Base-by-base conservation (phyloP, 2,797 vertebrate genomes). In the Ispidina picta region DNA sequence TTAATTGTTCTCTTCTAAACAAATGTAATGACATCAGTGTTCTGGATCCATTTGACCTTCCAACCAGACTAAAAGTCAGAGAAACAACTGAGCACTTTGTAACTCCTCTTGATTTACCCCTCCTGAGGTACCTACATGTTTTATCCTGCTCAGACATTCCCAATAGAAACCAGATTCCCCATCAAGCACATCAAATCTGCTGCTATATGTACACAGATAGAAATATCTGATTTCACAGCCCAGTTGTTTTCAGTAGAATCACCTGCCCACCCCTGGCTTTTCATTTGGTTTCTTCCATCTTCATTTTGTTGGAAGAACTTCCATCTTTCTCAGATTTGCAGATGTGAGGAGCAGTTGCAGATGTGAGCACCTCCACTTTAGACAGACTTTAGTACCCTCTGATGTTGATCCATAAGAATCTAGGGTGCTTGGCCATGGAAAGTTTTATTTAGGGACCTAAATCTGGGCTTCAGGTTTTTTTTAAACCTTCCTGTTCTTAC, bases 251-350 rank as follows among this genome's bases (percentile, higher is more conserved):
- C 81, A 58, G 86, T 76, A 68, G 94, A 94, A 89, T 31, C 54
- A 93, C 86, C 68, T 88, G 88, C 37, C 79, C 89, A 77, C 43
- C 62, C 55, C 59, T 88, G 93, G 66, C 80, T 83, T 94, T 90
- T 95, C 80, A 74, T 76, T 87, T 41, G 51, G 28, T 65, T 90
- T 88, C 89, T 86, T 56, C 63, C 76, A 78, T 82, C 88, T 49
- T 76, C 16, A 66, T 54, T 17, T 66, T 78, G 39, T 75, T 44
- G 85, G 76, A 89, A 88, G 28, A 29, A 5, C n/a, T 81, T 92
- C 76, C 66, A 74, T 81, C 49, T 60, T 60, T 88, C 74, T 19
- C 2, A 0, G 58, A 12, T 77, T 79, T 76, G 60, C 55, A 46
- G 52, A 62, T 73, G 66, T 12, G 49, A 70, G 64, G 77, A 55